Evolutionary conservation across 2,888 invertebrate species (phyloP), one percentile per base, ranked within the genome.

Genomic region (Anarsia innoxiella): DNA sequence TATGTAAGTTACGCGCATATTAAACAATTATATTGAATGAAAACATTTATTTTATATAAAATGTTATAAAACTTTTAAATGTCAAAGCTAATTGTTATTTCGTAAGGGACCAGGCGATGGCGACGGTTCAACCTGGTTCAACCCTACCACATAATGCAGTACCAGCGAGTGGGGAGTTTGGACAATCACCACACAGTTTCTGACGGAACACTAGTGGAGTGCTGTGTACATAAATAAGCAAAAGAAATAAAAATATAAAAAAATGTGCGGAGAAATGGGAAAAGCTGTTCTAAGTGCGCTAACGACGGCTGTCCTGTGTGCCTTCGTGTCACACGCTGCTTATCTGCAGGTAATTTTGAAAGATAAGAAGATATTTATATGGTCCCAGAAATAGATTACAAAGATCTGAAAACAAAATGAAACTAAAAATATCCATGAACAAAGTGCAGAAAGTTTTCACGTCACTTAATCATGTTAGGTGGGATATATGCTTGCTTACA

Each of bases 201-300:
- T 42, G 34, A 40, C 37, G 37, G 39, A 47, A 29, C 19, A 46
- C 41, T 37, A 16, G 36, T 29, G 31, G 28, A 31, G 31, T 39
- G 34, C 16, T 13, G 26, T 36, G 16, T 15, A 27, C 33, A 27
- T 27, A 33, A 30, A 27, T 25, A 12, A 34, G 12, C 12, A 12
- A 26, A 23, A 26, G 15, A 33, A 23, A 14, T 38, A 28, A 27
- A 23, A 41, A 23, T 42, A 43, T 39, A 36, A 36, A 40, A 72
- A 53, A 50, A 84, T 84, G 84, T 84, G 84, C 48, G 84, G 84
- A 39, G 82, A 80, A 53, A 83, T 82, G 80, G 84, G 84, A 14
- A 84, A 83, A 45, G 84, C 84, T 1, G 84, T 84, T 19, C 47
- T 83, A 55, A 50, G 84, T 39, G 84, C 83, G 45, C 64, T 84